Evolutionary conservation across 1,140 invertebrate genomes (phyloP), one percentile per base, ranked within the genome.

Genomic region (Medauroidea extradentata): DNA sequence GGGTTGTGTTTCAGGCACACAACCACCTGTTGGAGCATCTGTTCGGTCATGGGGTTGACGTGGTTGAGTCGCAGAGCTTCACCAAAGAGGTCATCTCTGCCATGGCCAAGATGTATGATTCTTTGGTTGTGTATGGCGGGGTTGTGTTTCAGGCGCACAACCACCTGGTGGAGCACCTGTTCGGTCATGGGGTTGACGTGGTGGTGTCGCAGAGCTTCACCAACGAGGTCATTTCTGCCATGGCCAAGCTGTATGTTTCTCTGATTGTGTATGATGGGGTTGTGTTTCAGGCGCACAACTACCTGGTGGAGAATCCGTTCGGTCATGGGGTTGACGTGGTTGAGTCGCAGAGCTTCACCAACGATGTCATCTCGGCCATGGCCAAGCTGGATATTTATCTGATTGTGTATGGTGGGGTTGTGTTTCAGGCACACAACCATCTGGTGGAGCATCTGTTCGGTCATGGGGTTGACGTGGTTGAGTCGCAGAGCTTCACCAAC

Each of bases 151-250:
- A n/a, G n/a, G n/a, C n/a, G n/a, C n/a, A n/a, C n/a, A n/a, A n/a
- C n/a, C 86, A 89, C 61, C 81, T 99, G 61, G 86, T 97, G 21
- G 90, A 91, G 11, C 88, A 95, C 73, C 75, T 99, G 59, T 94
- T 98, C 67, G 77, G 80, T 42, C 81, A 86, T 60, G 84, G 83
- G 18, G 88, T 96, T 69, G 81, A 89, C 63, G 89, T 98, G 0
- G 87, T 89, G 1, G 92, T 94, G 69, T 92, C 94, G 0, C 93
- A 95, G 69, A 95, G 94, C 69, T 94, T 99, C 66, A 92, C 93
- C 0, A 92, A 90, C 34, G 95, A 98, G 77, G 88, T 96, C 4
- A 85, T 81, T 18, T 81, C 86, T 16, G 90, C 93, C 5, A 81
- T 94, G 19, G 81, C 84, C 13, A 93, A 93, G 74, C 81, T 98